Percentiles rank a stretch among this genome's conserved stretches.
phyloP scores from a whole-genome alignment of 2,888 invertebrate genomes.

The Campopleginae sp. region DNA sequence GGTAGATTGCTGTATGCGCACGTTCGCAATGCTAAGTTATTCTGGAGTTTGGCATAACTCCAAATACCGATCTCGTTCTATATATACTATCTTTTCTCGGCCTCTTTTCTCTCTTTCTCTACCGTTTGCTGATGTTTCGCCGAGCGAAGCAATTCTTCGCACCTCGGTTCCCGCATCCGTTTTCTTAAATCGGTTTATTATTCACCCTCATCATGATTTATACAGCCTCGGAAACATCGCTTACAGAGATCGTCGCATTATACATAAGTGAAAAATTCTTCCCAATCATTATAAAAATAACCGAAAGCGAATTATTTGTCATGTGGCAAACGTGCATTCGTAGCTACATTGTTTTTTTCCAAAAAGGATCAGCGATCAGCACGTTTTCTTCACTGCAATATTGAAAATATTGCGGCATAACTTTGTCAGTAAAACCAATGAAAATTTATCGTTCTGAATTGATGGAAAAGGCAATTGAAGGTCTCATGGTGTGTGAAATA shows the following conservation, averaged over 20 bases:
- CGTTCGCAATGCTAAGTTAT: slow-evolving; percentile 72
- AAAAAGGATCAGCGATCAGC: neutral
- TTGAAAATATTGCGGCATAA: neutral
- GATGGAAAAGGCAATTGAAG: neutral
- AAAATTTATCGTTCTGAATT: neutral
- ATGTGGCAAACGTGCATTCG: neutral
- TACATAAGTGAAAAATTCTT: slow-evolving; percentile 9
- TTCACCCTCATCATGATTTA: slow-evolving; percentile 44
- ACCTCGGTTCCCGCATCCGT: slow-evolving; percentile 45
- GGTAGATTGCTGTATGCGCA: slow-evolving; percentile 62
- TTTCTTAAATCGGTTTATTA: slow-evolving; percentile 46
- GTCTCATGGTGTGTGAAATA: neutral
- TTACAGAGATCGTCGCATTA: neutral
- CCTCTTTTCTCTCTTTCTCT: slow-evolving; percentile 50
- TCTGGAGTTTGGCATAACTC: slow-evolving; percentile 74
- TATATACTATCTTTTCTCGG: slow-evolving; percentile 49
- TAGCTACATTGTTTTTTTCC: too few relatives aligned
- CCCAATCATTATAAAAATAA: neutral
- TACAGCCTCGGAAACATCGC: slow-evolving; percentile 15
- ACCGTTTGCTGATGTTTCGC: slow-evolving; percentile 36
- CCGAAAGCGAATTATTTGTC: neutral
- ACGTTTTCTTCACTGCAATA: neutral
- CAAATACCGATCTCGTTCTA: slow-evolving; percentile 68
- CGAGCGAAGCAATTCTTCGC: slow-evolving; percentile 49
- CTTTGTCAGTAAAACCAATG: neutral